These are phyloP conservation scores for Psittacula derbiana DNA, from an alignment of 2,797 vertebrate species.

Conservation along the genomic window DNA sequence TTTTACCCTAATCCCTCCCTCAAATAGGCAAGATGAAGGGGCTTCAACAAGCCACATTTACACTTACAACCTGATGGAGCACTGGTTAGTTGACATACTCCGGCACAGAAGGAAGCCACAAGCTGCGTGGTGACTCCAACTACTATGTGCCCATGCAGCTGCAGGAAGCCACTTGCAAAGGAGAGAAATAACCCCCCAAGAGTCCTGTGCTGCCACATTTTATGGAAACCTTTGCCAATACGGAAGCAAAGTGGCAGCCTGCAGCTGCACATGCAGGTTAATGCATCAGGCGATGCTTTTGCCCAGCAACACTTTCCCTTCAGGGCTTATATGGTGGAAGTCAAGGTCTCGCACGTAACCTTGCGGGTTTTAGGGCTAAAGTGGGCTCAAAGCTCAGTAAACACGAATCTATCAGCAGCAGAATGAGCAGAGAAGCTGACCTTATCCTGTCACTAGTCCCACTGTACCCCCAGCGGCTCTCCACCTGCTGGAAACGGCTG, in stretches of 20 bases:
- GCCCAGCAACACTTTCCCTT: not conserved
- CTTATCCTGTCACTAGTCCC: constrained; percentile 97
- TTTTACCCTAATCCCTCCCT: not conserved
- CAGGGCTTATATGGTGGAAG: accelerated
- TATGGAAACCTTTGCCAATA: not conserved
- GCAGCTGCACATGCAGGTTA: not conserved
- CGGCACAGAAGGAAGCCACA: not conserved
- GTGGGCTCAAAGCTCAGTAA: not conserved
- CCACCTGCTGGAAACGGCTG: constrained; percentile 97
- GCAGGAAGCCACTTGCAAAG: not conserved
- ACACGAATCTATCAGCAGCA: not conserved
- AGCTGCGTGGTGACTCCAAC: not conserved
- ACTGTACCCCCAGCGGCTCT: constrained; percentile 99
- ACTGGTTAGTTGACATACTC: accelerated
- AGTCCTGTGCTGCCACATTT: not conserved
- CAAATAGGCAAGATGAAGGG: not conserved
- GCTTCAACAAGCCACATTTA: not conserved
- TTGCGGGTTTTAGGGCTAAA: not conserved
- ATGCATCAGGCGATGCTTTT: not conserved
- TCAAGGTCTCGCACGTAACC: not conserved
- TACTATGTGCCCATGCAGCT: not conserved
- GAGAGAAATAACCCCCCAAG: not conserved
- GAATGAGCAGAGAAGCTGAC: constrained; percentile 69
- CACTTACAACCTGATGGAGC: not conserved
- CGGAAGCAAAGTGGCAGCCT: not conserved